Percentiles rank a stretch among this genome's conserved stretches.
phyloP scores from a whole-genome alignment of 37 sponge, comb jelly and placozoan species.

The Chondrosia reniformis region DNA sequence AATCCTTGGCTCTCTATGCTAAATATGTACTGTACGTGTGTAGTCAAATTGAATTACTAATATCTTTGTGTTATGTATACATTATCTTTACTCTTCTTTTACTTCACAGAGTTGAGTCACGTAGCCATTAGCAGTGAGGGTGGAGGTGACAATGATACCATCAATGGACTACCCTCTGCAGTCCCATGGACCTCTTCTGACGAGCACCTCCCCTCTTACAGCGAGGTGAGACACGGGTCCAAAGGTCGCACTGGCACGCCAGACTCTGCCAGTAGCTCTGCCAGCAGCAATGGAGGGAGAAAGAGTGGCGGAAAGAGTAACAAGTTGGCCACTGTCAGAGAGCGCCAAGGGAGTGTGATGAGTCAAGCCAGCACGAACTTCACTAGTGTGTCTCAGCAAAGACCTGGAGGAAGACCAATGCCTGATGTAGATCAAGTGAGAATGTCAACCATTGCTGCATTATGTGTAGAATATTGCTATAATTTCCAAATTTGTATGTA shows the following conservation, averaged over 20 bases:
- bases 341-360: slow-evolving; percentile 16
- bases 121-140: slow-evolving; percentile 26
- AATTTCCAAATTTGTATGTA: no score
- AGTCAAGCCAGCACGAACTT: slow-evolving; percentile 56
- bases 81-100: no score
- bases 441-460: no score
- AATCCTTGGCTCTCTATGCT: no score
- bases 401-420: not conserved
- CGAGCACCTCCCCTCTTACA: not conserved
- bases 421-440: not conserved
- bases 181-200: slow-evolving; percentile 39
- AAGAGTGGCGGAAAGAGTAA: not conserved
- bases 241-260: not conserved
- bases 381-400: slow-evolving; percentile 74
- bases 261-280: not conserved
- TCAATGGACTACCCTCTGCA: slow-evolving; percentile 43
- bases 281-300: not conserved
- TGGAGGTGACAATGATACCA: slow-evolving; percentile 60
- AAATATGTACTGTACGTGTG: no score
- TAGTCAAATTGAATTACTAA: no score
- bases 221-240: not conserved
- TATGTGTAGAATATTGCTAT: no score
- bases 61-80: no score
- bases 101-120: not conserved
- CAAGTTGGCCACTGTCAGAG: slow-evolving; percentile 23